Percentiles rank a stretch among this genome's conserved stretches.
Evolutionary conservation across 2,113 vertebrate genomes (phyloP).

Genomic region (Centropus unirufus): DNA sequence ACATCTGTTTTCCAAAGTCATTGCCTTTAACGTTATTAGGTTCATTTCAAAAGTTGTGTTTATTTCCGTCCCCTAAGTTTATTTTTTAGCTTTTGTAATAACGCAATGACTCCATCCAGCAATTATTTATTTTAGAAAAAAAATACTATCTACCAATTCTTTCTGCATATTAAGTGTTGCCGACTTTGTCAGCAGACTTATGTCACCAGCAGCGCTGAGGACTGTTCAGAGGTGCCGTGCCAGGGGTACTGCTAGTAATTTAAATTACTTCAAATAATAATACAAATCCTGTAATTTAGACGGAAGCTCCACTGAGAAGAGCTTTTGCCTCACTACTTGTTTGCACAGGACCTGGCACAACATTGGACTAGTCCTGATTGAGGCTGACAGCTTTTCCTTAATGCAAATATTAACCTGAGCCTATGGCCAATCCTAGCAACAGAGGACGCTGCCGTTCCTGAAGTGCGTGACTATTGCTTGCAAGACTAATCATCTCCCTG

Average conservation of each 20-base stretch:
- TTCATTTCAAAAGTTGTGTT: constrained; percentile 60
- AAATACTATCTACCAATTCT: neutral
- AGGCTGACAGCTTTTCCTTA: neutral
- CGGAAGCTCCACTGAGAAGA: neutral
- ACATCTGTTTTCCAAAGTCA: constrained; percentile 84
- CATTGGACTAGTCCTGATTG: neutral
- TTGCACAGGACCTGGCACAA: neutral
- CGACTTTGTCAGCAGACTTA: neutral
- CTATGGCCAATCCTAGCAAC: neutral
- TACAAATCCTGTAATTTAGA: neutral
- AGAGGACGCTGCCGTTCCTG: neutral
- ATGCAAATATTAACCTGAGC: neutral
- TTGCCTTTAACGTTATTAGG: constrained; percentile 79
- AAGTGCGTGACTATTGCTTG: neutral
- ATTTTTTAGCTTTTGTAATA: constrained; percentile 46
- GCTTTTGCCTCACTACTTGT: neutral
- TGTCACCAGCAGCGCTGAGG: neutral
- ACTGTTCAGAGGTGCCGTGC: neutral
- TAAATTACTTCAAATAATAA: neutral
- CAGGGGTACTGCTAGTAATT: neutral
- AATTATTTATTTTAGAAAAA: neutral
- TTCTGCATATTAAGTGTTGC: neutral
- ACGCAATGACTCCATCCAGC: neutral
- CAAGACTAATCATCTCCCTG: neutral
- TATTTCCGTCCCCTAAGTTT: constrained; percentile 60